Evolutionary conservation across 1,140 invertebrate genomes (phyloP), one percentile per base, ranked within the genome.

Genomic region (Micrasema longulum): DNA sequence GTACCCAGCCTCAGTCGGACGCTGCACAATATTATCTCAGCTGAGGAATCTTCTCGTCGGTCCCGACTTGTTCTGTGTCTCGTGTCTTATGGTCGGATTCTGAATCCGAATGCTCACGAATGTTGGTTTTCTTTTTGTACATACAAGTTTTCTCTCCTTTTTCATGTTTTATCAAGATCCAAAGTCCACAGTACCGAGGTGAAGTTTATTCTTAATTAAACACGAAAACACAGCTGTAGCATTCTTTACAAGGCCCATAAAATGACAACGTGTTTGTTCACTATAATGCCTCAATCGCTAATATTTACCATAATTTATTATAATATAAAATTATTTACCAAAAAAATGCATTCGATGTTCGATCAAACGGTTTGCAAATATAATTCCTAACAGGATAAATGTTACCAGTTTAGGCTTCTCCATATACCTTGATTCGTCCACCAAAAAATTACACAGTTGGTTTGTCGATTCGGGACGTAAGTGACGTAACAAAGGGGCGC

Each of bases 401-500:
- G n/a, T n/a, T n/a, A n/a, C n/a, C n/a, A n/a, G n/a, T n/a, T n/a
- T n/a, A n/a, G n/a, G n/a, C n/a, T n/a, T n/a, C n/a, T n/a, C n/a
- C n/a, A n/a, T n/a, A n/a, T n/a, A n/a, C n/a, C n/a, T n/a, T n/a
- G n/a, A n/a, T n/a, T n/a, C n/a, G n/a, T n/a, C n/a, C n/a, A n/a
- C n/a, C n/a, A n/a, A n/a, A n/a, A n/a, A n/a, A n/a, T n/a, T n/a
- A n/a, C n/a, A n/a, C n/a, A n/a, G n/a, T n/a, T n/a, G n/a, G n/a
- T n/a, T n/a, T n/a, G n/a, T n/a, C n/a, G n/a, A n/a, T n/a, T n/a
- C n/a, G n/a, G n/a, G n/a, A n/a, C 43, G 43, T 31, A 4, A 4
- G 2, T 62, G 73, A 74, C 73, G 38, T 68, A 31, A 74, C 73
- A 74, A 74, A 74, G 65, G 53, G 60, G 12, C 68, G 60, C 35